Conservation (phyloP, 2,888 invertebrate genomes). For the Marasmarcha lunaedactyla region DNA sequence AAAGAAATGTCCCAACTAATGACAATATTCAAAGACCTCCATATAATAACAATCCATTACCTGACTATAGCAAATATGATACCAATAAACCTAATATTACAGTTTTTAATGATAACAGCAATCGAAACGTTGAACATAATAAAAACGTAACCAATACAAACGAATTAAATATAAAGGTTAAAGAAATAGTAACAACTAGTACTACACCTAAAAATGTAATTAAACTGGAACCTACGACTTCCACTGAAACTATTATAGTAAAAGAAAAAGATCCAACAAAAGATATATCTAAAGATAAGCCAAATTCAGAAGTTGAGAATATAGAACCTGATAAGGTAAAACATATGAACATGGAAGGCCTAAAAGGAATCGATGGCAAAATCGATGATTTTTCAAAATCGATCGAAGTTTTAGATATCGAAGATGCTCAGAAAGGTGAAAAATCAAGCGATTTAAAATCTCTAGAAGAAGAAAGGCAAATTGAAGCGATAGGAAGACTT, state of each 20-base stretch:
- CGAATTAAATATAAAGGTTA: no score
- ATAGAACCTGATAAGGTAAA: slow-evolving; percentile 25
- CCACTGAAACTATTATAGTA: slow-evolving; percentile 17
- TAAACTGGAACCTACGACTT: slow-evolving; percentile 14
- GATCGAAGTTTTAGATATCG: slow-evolving; percentile 55
- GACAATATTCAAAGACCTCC: not conserved
- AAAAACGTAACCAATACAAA: no score
- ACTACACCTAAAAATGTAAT: slow-evolving; percentile 11
- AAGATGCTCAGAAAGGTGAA: slow-evolving; percentile 42
- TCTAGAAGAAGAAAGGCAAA: slow-evolving; percentile 58
- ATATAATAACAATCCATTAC: slow-evolving; percentile 11
- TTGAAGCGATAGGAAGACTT: slow-evolving; percentile 59
- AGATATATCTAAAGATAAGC: slow-evolving; percentile 20
- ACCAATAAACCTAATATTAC: slow-evolving; percentile 16
- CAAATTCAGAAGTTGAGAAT: slow-evolving; percentile 28
- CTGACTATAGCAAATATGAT: slow-evolving; percentile 9
- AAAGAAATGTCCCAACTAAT: slow-evolving; percentile 12
- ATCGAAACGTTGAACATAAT: slow-evolving; percentile 24
- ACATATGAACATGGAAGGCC: slow-evolving; percentile 27
- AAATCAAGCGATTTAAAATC: slow-evolving; percentile 45
- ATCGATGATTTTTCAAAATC: slow-evolving; percentile 48
- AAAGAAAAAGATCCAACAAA: slow-evolving; percentile 14
- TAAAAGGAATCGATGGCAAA: slow-evolving; percentile 56
- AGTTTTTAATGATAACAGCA: slow-evolving; percentile 19
- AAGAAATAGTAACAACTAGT: slow-evolving; percentile 18